These are phyloP conservation scores for Daboia siamensis DNA, from an alignment of 2,113 vertebrate genomes.

Conservation along the genomic window DNA sequence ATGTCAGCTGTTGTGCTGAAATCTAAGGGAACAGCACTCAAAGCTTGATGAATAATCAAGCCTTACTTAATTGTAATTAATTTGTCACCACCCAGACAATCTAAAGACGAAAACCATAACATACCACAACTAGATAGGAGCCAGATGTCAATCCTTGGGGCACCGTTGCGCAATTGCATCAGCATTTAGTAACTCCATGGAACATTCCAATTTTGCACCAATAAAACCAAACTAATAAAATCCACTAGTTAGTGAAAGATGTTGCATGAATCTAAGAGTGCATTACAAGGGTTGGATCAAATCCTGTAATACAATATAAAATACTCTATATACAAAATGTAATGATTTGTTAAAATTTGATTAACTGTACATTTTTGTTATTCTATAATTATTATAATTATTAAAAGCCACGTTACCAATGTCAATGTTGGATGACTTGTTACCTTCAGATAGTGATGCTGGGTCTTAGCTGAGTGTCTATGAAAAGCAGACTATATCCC, in stretches of 20 bases:
- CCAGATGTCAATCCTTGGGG: slow-evolving; percentile 1
- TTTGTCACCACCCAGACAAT: slow-evolving; percentile 52
- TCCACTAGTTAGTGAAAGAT: background rate
- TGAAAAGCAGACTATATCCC: background rate
- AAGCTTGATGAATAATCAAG: slow-evolving; percentile 52
- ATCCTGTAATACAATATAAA: too few species aligned
- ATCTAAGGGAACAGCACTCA: slow-evolving; percentile 35
- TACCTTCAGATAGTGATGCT: background rate
- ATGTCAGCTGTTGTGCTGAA: slow-evolving; percentile 32
- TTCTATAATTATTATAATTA: background rate
- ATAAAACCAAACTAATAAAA: background rate
- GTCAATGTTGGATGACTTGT: background rate
- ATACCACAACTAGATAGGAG: slow-evolving; percentile 31
- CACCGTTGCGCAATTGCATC: background rate
- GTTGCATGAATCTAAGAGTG: background rate
- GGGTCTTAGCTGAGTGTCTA: background rate
- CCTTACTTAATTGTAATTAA: slow-evolving; percentile 56
- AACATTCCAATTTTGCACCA: slow-evolving; percentile 17
- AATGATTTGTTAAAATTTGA: background rate
- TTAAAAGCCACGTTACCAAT: background rate
- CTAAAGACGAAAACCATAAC: slow-evolving; percentile 45
- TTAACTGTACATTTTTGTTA: background rate
- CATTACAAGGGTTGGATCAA: background rate
- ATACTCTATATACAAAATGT: background rate
- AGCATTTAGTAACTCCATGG: slow-evolving; percentile 6